Evolutionary conservation across 2,113 vertebrate species (phyloP).

Genomic region (Myotis davidii): DNA sequence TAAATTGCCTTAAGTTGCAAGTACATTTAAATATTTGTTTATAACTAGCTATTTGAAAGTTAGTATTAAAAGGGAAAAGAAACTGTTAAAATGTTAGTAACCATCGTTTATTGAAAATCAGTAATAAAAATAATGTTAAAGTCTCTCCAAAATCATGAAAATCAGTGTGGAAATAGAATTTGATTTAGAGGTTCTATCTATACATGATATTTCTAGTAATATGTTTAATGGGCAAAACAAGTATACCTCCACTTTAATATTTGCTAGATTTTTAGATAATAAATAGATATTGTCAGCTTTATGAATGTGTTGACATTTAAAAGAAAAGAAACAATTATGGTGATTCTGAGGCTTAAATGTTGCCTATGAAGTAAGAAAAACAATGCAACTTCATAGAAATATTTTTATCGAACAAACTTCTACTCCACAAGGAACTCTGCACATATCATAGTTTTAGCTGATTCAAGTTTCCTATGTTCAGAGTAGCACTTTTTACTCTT

Average conservation of each 20-base stretch:
- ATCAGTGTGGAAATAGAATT: slow-evolving; percentile 40
- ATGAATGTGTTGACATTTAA: neutral
- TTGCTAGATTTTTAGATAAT: slow-evolving; percentile 23
- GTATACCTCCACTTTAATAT: slow-evolving; percentile 12
- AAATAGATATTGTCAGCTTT: slow-evolving; percentile 35
- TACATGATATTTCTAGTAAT: neutral
- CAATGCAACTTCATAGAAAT: neutral
- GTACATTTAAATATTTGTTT: neutral
- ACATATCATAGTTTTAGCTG: slow-evolving; percentile 3
- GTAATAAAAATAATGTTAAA: slow-evolving; percentile 41
- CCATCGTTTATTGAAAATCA: neutral
- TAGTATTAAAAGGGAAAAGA: neutral
- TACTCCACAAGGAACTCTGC: slow-evolving; percentile 22
- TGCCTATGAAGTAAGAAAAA: neutral
- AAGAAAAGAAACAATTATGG: neutral
- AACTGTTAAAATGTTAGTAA: neutral
- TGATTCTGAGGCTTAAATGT: neutral
- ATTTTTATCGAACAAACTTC: slow-evolving; percentile 50
- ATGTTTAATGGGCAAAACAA: slow-evolving; percentile 1
- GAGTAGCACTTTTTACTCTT: slow-evolving; percentile 30
- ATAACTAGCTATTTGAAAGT: slow-evolving; percentile 27
- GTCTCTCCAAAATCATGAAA: slow-evolving; percentile 29
- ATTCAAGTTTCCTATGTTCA: neutral
- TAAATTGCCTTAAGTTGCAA: neutral
- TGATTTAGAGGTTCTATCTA: slow-evolving; percentile 42